Percentiles rank a stretch among this genome's conserved stretches.
These are phyloP conservation scores for Plusia festucae DNA, from an alignment of 2,888 invertebrate genomes.

Conservation along the genomic window DNA sequence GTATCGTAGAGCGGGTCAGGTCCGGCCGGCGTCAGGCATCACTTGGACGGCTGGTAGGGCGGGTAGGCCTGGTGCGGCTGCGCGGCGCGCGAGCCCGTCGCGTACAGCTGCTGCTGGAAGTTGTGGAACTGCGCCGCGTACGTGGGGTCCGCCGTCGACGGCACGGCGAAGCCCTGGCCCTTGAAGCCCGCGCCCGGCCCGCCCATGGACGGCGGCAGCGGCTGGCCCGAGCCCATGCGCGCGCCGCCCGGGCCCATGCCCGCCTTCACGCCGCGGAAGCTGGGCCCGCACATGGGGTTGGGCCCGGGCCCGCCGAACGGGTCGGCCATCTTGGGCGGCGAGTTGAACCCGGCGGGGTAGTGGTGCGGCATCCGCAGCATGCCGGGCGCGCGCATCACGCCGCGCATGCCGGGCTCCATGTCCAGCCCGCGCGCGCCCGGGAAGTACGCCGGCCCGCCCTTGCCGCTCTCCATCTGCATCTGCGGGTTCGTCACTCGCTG, in stretches of 20 bases:
- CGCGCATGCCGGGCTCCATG: constrained; percentile 82
- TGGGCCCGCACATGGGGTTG: constrained; percentile 79
- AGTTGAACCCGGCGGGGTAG: constrained; percentile 83
- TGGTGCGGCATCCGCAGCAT: constrained; percentile 87
- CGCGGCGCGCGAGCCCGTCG: constrained; percentile 90
- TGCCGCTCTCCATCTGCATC: constrained; percentile 91
- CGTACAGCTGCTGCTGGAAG: constrained; percentile 98
- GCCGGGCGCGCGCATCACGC: constrained; percentile 81
- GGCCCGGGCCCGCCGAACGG: constrained; percentile 71
- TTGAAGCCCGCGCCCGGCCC: constrained; percentile 92
- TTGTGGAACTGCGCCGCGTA: constrained; percentile 98
- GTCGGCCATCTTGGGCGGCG: constrained; percentile 84
- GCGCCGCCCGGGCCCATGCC: constrained; percentile 76
- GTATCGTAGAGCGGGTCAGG: constrained; percentile 17
- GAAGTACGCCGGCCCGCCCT: constrained; percentile 91
- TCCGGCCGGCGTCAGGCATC: constrained; percentile 72
- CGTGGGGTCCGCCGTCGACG: constrained; percentile 96
- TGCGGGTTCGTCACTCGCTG: constrained; percentile 95
- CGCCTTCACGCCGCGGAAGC: constrained; percentile 82
- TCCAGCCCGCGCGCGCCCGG: constrained; percentile 90
- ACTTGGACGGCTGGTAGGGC: constrained; percentile 86
- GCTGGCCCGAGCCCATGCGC: constrained; percentile 90
- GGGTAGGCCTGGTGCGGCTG: constrained; percentile 85
- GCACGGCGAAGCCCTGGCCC: constrained; percentile 94
- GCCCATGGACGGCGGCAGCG: constrained; percentile 94